Percentiles rank a stretch among this genome's conserved stretches.
These are phyloP conservation scores for Neoaliturus tenellus DNA, from an alignment of 2,888 invertebrate genomes.

Conservation along the genomic window DNA sequence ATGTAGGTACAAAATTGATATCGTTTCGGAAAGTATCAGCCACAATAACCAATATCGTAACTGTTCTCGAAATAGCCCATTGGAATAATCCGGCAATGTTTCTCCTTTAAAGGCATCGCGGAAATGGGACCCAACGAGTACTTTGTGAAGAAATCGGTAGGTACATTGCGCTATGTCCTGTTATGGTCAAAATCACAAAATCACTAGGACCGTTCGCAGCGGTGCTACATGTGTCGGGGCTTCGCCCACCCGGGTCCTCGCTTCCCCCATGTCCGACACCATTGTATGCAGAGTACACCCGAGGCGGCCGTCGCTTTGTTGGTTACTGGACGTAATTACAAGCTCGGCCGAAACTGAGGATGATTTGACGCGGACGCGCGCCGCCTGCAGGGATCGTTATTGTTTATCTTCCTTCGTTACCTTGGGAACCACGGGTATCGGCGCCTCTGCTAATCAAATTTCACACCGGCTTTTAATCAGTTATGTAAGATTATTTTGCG, in stretches of 20 bases:
- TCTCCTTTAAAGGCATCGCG: not conserved
- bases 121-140: not conserved
- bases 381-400: constrained; percentile 28
- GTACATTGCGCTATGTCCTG: not conserved
- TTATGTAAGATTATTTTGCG: constrained; percentile 28
- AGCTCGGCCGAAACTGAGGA: not conserved
- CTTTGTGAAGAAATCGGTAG: not conserved
- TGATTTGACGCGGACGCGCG: not conserved
- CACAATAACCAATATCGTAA: too few species aligned
- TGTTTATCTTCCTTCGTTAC: constrained; percentile 32
- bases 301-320: not conserved
- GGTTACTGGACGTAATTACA: constrained; percentile 17
- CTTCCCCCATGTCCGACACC: too few species aligned
- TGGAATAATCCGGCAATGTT: not conserved
- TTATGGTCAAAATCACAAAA: not conserved
- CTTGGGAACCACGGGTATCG: not conserved
- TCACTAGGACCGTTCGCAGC: not conserved
- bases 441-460: constrained; percentile 19
- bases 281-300: constrained; percentile 21
- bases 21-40: too few species aligned
- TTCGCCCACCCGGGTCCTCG: too few species aligned
- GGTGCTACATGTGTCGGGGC: too few species aligned
- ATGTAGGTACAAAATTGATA: too few species aligned
- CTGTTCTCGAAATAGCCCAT: too few species aligned
- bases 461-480: constrained; percentile 30